Conservation (phyloP, 1,140 invertebrate genomes). For the Trichoplusia ni region DNA sequence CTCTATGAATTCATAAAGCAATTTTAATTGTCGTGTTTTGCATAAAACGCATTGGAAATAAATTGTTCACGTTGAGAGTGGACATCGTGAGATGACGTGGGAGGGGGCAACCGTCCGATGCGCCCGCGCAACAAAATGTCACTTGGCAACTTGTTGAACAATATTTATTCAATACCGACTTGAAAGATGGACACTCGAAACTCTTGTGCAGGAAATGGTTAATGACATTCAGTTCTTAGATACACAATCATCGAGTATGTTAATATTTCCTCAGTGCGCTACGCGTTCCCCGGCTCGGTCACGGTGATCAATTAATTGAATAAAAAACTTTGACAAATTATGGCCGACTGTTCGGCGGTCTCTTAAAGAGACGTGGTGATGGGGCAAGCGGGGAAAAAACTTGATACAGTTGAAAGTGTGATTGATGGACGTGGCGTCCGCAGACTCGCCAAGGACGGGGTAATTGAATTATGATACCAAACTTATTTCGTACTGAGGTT, state of each 20-base stretch:
- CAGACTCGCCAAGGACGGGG: constrained; percentile 51
- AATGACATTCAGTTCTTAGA: constrained; percentile 73
- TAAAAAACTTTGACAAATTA: constrained; percentile 75
- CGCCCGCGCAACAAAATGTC: constrained; percentile 66
- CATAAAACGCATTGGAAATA: constrained; percentile 66
- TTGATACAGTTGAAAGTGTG: constrained; percentile 78
- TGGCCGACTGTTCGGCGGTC: constrained; percentile 54
- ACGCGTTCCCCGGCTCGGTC: constrained; percentile 40
- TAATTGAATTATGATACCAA: constrained; percentile 77
- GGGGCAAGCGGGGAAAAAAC: constrained; percentile 65
- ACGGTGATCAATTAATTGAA: constrained; percentile 62
- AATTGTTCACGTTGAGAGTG: constrained; percentile 57
- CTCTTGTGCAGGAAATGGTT: constrained; percentile 70
- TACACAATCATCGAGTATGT: constrained; percentile 58
- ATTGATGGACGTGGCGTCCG: constrained; percentile 63
- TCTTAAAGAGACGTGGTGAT: constrained; percentile 58
- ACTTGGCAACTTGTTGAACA: constrained; percentile 74
- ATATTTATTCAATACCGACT: constrained; percentile 77
- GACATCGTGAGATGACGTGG: constrained; percentile 54
- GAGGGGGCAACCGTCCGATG: constrained; percentile 45
- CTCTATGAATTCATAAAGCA: constrained; percentile 66
- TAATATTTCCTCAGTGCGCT: constrained; percentile 53
- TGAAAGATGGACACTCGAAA: constrained; percentile 69
- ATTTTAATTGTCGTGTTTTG: constrained; percentile 70
- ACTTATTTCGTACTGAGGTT: constrained; percentile 50